phyloP scores from a whole-genome alignment of 2,113 vertebrate species.

The Rhynchomys soricoides region DNA sequence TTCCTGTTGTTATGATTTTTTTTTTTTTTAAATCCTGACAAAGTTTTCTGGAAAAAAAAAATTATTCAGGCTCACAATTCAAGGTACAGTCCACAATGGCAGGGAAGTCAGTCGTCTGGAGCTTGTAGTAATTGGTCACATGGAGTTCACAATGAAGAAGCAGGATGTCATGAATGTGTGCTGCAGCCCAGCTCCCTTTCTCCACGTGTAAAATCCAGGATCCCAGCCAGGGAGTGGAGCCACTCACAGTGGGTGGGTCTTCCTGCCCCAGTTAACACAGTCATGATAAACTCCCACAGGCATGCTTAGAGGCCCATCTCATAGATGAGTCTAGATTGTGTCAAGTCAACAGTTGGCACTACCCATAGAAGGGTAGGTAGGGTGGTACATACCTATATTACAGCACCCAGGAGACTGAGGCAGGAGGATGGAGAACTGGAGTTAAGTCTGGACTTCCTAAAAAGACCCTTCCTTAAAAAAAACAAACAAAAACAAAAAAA shows the following conservation, averaged over 20 bases:
- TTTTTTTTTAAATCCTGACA: no score
- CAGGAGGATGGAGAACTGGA: background rate
- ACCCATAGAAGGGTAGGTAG: background rate
- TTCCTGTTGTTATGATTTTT: background rate
- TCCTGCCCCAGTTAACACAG: background rate
- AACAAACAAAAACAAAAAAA: background rate
- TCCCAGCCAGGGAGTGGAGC: background rate
- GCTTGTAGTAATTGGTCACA: background rate
- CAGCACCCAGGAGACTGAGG: background rate
- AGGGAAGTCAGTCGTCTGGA: background rate
- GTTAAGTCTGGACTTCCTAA: background rate
- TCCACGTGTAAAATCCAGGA: background rate
- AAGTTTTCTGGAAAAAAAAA: background rate
- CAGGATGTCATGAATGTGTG: background rate
- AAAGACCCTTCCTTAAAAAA: background rate
- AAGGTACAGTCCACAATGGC: background rate
- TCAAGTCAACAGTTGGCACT: background rate
- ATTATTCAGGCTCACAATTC: background rate
- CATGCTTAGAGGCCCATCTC: background rate
- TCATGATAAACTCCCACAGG: background rate
- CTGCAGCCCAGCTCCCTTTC: background rate
- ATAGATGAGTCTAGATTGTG: background rate
- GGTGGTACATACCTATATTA: background rate
- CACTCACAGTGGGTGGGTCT: background rate
- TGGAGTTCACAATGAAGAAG: background rate